Conservation (phyloP, 2,888 invertebrate genomes). For the Polydrusus cervinus region DNA sequence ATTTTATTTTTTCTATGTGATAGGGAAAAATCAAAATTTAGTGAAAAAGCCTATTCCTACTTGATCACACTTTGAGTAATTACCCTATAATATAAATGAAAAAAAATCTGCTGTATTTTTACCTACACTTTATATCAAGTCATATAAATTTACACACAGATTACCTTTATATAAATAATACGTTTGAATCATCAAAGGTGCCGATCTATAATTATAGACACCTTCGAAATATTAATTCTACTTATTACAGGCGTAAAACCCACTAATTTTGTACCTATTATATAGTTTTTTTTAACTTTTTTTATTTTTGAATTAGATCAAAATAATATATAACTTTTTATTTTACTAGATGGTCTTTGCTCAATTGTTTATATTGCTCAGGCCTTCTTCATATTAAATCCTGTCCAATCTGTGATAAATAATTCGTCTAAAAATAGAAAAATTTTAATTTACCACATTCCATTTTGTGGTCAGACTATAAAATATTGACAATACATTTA, state of each 20-base stretch:
- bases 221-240: neutral
- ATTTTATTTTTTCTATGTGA: no score
- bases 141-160: neutral
- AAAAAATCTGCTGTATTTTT: neutral
- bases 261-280: constrained; percentile 8
- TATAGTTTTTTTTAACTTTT: neutral
- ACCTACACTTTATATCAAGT: neutral
- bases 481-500: neutral
- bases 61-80: no score
- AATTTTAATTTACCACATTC: no score
- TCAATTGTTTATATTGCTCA: no score
- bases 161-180: neutral
- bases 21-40: no score
- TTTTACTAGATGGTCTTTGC: no score
- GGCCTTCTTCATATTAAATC: no score
- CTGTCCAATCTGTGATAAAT: no score
- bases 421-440: no score
- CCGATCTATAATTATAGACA: constrained; percentile 3
- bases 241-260: neutral
- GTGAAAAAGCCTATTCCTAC: no score
- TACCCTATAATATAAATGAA: neutral
- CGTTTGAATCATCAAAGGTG: constrained; percentile 1
- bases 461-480: no score
- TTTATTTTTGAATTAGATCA: neutral
- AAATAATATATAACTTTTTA: neutral